Evolutionary conservation across 92 coral and sea anemone species (phyloP).

Genomic region (Zoanthus sociatus): DNA sequence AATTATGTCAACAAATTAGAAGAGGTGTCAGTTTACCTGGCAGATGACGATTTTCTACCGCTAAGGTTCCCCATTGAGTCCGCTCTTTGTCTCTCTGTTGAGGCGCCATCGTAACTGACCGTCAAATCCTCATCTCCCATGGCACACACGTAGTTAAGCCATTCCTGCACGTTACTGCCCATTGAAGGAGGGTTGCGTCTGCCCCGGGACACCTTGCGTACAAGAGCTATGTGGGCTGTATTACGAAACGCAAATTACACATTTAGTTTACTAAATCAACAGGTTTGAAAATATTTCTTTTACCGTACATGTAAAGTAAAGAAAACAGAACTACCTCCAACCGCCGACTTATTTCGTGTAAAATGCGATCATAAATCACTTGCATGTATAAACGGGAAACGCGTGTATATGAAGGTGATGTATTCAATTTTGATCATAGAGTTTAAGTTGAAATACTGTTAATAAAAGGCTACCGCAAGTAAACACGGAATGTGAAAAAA

Average conservation of each 20-base stretch:
- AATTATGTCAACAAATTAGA: neutral
- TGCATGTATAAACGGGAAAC: no score
- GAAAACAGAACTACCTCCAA: no score
- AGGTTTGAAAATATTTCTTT: neutral
- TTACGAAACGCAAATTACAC: neutral
- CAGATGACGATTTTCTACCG: constrained; percentile 35
- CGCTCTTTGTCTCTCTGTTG: constrained; percentile 63
- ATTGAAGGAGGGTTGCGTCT: constrained; percentile 97
- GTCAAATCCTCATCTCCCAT: constrained; percentile 84
- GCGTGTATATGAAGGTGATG: no score
- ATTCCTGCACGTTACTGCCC: constrained; percentile 97
- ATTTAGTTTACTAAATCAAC: neutral
- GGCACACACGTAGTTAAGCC: constrained; percentile 97
- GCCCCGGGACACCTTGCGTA: constrained; percentile 95
- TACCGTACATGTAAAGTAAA: no score
- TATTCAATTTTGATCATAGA: no score
- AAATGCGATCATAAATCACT: no score
- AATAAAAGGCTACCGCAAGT: no score
- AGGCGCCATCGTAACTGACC: constrained; percentile 66
- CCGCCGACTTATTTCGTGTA: no score
- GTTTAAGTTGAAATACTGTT: no score
- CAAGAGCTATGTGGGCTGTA: constrained; percentile 84
- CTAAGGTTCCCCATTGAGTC: constrained; percentile 36
- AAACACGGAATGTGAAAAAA: no score
- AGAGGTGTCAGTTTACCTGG: neutral